A percentile compares a stretch with the other conserved stretches of the same genome.
Evolutionary conservation across 2,113 vertebrate genomes (phyloP).

Genomic region (Saccopteryx leptura): DNA sequence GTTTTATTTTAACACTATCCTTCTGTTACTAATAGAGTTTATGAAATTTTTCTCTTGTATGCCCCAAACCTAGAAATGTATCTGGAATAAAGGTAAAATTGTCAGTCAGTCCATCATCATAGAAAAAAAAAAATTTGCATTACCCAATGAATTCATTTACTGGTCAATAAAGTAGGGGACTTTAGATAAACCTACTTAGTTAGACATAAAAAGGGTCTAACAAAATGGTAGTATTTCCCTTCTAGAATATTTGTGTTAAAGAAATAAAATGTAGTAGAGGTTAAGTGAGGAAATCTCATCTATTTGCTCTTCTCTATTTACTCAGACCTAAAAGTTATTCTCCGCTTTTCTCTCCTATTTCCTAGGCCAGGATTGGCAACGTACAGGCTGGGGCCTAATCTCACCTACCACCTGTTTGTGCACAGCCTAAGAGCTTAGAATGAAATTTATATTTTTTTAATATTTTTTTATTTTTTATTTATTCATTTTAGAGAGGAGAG

Average conservation of each 20-base stretch:
- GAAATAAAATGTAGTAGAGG: not conserved
- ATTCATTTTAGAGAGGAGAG: no score
- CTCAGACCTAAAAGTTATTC: not conserved
- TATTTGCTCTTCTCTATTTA: not conserved
- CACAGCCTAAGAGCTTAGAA: not conserved
- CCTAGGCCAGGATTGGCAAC: not conserved
- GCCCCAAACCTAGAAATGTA: not conserved
- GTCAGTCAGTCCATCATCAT: not conserved
- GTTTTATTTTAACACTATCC: not conserved
- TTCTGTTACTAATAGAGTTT: not conserved
- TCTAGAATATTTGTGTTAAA: conserved; percentile 10
- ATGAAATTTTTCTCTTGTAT: not conserved
- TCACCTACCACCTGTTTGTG: not conserved
- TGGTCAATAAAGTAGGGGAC: not conserved
- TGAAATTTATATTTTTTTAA: not conserved
- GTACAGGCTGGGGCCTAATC: not conserved
- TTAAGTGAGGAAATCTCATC: not conserved
- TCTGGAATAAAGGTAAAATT: not conserved
- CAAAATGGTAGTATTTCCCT: not conserved
- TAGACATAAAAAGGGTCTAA: not conserved
- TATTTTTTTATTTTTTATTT: no score
- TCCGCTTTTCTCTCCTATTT: not conserved
- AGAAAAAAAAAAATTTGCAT: not conserved
- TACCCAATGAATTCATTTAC: not conserved
- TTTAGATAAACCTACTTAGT: not conserved